These are phyloP conservation scores for Holotrichia oblita DNA, from an alignment of 1,140 invertebrate genomes.

Conservation along the genomic window DNA sequence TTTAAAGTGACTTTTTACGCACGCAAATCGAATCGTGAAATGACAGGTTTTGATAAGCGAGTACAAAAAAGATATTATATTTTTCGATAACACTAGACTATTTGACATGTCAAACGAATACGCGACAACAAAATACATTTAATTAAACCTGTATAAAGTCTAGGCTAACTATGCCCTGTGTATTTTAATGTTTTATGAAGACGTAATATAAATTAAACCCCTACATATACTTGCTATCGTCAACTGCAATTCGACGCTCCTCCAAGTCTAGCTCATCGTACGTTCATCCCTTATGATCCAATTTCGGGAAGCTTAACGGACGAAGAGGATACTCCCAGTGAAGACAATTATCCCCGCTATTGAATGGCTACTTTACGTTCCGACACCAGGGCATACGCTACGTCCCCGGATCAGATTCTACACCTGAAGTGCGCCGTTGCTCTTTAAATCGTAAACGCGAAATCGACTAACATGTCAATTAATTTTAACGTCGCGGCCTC, in stretches of 20 bases:
- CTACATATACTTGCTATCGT: neutral
- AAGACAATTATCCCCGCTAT: neutral
- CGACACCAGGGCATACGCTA: neutral
- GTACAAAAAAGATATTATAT: no score
- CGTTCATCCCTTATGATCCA: conserved; percentile 6
- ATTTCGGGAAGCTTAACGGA: neutral
- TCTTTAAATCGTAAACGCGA: neutral
- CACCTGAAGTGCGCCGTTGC: neutral
- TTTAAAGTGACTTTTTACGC: no score
- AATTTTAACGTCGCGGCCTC: neutral
- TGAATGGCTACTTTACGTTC: neutral
- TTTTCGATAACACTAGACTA: no score
- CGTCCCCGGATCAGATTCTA: neutral
- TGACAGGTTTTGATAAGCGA: no score
- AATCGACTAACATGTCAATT: conserved; percentile 3
- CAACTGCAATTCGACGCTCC: neutral
- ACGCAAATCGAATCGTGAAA: no score
- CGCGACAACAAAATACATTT: no score
- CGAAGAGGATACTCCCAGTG: neutral
- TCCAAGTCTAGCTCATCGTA: neutral
- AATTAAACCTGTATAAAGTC: no score
- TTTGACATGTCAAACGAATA: no score
- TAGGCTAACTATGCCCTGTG: no score
- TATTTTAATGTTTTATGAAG: no score
- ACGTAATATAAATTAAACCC: neutral